Conservation (phyloP, 2,113 vertebrate species). For the Colius striatus region DNA sequence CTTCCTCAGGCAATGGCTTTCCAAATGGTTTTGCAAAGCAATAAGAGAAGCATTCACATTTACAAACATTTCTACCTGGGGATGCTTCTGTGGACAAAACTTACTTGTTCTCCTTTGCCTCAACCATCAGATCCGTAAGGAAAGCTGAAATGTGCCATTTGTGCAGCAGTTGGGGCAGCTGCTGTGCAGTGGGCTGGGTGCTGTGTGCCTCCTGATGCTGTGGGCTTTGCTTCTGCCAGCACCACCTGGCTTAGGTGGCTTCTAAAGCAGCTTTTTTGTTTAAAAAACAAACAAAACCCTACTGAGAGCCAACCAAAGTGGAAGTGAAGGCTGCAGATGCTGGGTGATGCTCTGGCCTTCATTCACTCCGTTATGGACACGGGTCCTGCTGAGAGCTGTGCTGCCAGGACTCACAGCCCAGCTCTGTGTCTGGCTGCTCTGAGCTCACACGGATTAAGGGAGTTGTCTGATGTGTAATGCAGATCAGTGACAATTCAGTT, state of each 20-base stretch:
- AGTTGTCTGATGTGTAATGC: neutral
- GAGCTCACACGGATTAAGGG: neutral
- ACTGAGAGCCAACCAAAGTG: neutral
- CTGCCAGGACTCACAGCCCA: neutral
- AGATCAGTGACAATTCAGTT: neutral
- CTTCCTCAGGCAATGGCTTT: neutral
- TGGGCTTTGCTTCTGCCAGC: neutral
- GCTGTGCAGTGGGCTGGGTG: fast-evolving
- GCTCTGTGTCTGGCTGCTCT: neutral
- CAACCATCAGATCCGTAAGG: fast-evolving
- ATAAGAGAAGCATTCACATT: neutral
- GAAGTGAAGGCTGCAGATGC: neutral
- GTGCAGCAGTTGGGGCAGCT: neutral
- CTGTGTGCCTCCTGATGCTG: fast-evolving
- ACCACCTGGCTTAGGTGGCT: neutral
- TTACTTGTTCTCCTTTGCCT: neutral
- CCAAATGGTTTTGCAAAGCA: neutral
- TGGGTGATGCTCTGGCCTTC: neutral
- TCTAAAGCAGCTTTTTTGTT: neutral
- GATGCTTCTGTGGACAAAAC: neutral
- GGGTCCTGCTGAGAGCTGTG: neutral
- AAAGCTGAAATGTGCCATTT: fast-evolving
- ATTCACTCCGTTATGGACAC: fast-evolving
- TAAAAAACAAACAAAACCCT: neutral
- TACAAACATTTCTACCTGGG: neutral